phyloP scores from a whole-genome alignment of 2,797 vertebrate species.

The Labroides dimidiatus region DNA sequence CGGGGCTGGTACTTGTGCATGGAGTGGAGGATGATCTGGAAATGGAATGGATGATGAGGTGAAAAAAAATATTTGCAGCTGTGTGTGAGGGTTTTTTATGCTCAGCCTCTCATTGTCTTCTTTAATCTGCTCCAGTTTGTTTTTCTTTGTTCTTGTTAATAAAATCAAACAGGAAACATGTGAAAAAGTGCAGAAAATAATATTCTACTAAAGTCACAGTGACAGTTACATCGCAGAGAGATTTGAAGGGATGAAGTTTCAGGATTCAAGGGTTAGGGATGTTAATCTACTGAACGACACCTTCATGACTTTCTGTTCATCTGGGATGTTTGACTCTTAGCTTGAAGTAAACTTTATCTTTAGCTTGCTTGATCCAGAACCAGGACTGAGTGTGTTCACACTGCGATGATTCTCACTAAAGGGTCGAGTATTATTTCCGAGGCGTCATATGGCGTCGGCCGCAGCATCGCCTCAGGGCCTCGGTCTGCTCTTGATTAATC shows the following conservation, averaged over 20 bases:
- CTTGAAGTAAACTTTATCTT: too few relatives aligned
- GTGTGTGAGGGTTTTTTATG: background rate
- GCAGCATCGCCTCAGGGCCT: constrained; percentile 69
- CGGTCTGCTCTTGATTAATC: constrained; percentile 82
- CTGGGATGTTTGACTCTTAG: background rate
- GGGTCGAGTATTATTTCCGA: constrained; percentile 63
- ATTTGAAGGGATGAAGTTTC: background rate
- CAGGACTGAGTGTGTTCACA: constrained; percentile 28
- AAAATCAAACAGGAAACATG: background rate
- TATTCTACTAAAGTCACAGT: background rate
- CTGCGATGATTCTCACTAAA: constrained; percentile 28
- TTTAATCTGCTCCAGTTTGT: background rate
- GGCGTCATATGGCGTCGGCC: constrained; percentile 70
- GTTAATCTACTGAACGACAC: background rate
- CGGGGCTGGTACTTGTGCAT: constrained; percentile 98
- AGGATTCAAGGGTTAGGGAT: background rate
- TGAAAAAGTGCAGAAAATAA: background rate
- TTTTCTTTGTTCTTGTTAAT: background rate
- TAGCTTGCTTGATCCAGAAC: background rate
- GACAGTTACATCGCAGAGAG: too few relatives aligned
- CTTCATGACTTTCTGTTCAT: background rate
- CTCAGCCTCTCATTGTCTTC: background rate
- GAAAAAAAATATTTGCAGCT: background rate
- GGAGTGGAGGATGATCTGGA: constrained; percentile 98
- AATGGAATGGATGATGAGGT: background rate